Evolutionary conservation across 1,140 invertebrate genomes (phyloP).

Genomic region (Hylyphantes graminicola): DNA sequence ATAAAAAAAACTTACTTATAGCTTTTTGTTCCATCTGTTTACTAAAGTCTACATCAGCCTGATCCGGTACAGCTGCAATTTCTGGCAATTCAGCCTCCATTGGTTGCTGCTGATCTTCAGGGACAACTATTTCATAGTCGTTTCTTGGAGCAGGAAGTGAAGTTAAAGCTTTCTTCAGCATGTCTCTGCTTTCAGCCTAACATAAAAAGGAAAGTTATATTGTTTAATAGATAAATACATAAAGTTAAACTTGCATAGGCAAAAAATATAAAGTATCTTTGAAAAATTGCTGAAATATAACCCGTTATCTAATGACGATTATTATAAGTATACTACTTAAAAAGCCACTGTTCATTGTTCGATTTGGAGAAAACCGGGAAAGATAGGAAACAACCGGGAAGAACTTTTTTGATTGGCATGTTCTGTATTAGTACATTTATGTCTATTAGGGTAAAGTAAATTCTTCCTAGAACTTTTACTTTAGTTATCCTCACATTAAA

Average conservation of each 20-base stretch:
- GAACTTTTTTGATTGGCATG: too few species aligned
- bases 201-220: conserved; percentile 33
- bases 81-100: conserved; percentile 68
- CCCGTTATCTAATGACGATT: neutral
- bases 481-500: too few species aligned
- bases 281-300: too few species aligned
- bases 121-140: conserved; percentile 98
- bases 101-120: conserved; percentile 78
- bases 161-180: conserved; percentile 80
- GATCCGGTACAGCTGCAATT: conserved; percentile 77
- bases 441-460: too few species aligned
- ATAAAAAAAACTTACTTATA: conserved; percentile 69
- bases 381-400: too few species aligned
- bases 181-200: conserved; percentile 74
- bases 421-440: too few species aligned
- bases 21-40: conserved; percentile 74
- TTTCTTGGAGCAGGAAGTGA: conserved; percentile 90
- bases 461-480: too few species aligned
- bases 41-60: conserved; percentile 88
- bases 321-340: neutral
- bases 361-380: too few species aligned
- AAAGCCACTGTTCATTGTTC: too few species aligned
- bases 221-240: neutral
- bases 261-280: neutral
- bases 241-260: neutral